Base-by-base conservation (phyloP, 2,888 invertebrate species). In the Dynastes maya region DNA sequence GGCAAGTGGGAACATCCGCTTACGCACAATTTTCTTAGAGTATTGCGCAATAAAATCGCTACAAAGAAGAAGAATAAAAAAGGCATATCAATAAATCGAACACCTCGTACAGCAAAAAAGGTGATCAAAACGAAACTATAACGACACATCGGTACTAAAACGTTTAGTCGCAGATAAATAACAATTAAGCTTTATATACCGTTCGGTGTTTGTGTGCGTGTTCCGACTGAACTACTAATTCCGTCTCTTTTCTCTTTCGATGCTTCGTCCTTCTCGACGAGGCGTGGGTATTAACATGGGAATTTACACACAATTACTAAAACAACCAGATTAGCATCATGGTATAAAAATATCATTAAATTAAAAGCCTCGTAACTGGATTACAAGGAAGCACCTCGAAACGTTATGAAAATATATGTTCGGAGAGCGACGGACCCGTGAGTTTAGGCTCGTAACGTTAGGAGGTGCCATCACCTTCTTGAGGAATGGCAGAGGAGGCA, bases 321-420 rank as follows among this genome's bases (percentile, higher is more conserved):
- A 72, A 72, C 72, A 61, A 72, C 40, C 61, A 58, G 72, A 72
- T 72, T 72, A 72, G 78, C 79, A 79, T 79, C 81, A 80, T 65
- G 80, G 79, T 81, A 82, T 83, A 84, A 84, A 84, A 84, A 84
- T 83, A 82, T 82, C 83, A 83, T 84, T 84, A 84, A 83, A 84
- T 84, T 84, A 84, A 84, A 84, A 83, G 82, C 81, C 82, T 82
- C 80, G 79, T 82, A 82, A 82, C 80, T 81, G 82, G 81, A 83
- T 84, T 83, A 84, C 82, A 83, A 79, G 82, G 80, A 80, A 82
- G 80, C 79, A 80, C 79, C 80, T 67, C 67, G 71, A 78, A 78
- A 77, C 80, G 77, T 63, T 78, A 77, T 79, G 78, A 79, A 82
- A 83, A 82, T 83, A 83, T 82, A 82, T 82, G 82, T 79, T 80